These are phyloP conservation scores for Rhagonycha fulva DNA, from an alignment of 2,888 invertebrate species.

Conservation along the genomic window DNA sequence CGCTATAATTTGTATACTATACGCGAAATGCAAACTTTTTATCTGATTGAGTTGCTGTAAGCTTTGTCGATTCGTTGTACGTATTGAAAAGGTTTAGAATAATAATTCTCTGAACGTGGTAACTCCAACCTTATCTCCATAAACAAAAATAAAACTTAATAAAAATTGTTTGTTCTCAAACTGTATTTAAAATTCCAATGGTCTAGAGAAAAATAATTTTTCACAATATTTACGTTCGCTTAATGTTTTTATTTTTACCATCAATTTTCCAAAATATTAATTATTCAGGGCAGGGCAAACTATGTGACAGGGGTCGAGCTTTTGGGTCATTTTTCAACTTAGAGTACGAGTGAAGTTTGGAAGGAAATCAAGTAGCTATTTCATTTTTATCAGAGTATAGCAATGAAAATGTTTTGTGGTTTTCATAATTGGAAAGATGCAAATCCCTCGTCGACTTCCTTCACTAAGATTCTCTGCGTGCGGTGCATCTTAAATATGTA, in stretches of 20 bases:
- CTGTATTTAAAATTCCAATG: not conserved
- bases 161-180: not conserved
- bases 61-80: not conserved
- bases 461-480: not conserved
- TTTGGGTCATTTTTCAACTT: not conserved
- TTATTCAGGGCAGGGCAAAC: not conserved
- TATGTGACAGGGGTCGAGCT: not conserved
- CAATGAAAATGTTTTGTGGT: not conserved
- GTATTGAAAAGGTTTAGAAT: not conserved
- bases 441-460: not conserved
- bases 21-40: not conserved
- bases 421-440: not conserved
- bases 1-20: slow-evolving; percentile 6
- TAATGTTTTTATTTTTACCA: not conserved
- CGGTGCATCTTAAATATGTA: not conserved
- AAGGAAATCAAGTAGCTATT: not conserved
- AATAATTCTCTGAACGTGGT: not conserved
- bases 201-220: not conserved
- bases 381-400: not conserved
- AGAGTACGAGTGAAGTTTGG: not conserved
- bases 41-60: slow-evolving; percentile 7
- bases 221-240: not conserved
- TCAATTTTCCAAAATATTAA: not conserved
- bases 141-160: not conserved
- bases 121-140: not conserved